phyloP scores from a whole-genome alignment of 2,113 vertebrate species.

The Elgaria multicarinata region DNA sequence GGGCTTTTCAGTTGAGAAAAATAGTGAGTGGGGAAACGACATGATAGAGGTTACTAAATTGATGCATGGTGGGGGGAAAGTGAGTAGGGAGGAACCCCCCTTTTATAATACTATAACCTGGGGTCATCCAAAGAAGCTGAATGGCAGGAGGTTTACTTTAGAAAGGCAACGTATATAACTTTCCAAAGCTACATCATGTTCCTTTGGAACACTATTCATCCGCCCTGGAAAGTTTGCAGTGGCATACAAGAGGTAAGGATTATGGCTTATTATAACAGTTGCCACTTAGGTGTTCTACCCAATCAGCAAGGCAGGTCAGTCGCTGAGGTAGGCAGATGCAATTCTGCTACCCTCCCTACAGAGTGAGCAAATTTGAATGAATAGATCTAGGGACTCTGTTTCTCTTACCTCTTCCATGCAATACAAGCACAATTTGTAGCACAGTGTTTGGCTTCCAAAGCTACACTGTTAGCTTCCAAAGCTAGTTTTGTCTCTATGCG shows the following conservation, averaged over 20 bases:
- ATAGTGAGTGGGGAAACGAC: no score
- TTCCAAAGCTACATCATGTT: not conserved
- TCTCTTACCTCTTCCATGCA: not conserved
- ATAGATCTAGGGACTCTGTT: not conserved
- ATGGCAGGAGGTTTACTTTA: not conserved
- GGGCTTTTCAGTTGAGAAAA: not conserved
- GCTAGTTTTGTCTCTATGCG: slow-evolving; percentile 2
- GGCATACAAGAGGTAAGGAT: not conserved
- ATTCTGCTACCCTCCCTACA: not conserved
- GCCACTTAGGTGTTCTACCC: not conserved
- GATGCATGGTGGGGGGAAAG: no score
- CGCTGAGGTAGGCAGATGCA: not conserved
- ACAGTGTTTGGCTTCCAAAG: not conserved
- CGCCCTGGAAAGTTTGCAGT: not conserved
- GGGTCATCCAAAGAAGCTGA: not conserved
- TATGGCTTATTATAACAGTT: not conserved
- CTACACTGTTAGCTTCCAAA: not conserved
- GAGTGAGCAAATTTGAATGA: not conserved
- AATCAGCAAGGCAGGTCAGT: not conserved
- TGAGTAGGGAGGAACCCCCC: no score
- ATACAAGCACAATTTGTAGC: not conserved
- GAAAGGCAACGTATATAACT: not conserved
- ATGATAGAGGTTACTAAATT: no score
- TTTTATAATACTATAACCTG: not conserved
- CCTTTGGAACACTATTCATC: not conserved